Evolutionary conservation across 2,797 vertebrate genomes (phyloP).

Genomic region (Serranus cabrilla): DNA sequence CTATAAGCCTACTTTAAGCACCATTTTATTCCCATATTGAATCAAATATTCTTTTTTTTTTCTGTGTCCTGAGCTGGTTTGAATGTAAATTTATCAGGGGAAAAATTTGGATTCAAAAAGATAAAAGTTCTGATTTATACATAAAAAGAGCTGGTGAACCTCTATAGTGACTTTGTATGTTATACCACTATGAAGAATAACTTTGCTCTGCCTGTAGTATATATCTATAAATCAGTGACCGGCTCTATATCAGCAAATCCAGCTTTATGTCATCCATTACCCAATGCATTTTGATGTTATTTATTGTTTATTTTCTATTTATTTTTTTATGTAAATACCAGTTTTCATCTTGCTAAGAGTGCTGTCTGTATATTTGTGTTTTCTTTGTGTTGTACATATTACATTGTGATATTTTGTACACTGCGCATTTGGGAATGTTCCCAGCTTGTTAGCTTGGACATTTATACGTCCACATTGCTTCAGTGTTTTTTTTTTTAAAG

Average conservation of each 20-base stretch:
- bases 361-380: conserved; percentile 75
- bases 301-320: conserved; percentile 58
- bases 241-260: conserved; percentile 54
- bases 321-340: conserved; percentile 73
- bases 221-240: conserved; percentile 42
- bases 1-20: not conserved
- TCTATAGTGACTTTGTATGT: conserved; percentile 51
- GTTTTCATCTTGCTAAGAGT: conserved; percentile 61
- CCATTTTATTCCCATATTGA: conserved; percentile 41
- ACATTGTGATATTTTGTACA: conserved; percentile 86
- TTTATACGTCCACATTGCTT: conserved; percentile 62
- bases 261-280: conserved; percentile 60
- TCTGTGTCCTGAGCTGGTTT: conserved; percentile 60
- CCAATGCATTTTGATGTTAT: conserved; percentile 65
- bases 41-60: conserved; percentile 41
- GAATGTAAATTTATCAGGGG: conserved; percentile 70
- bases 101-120: conserved; percentile 33
- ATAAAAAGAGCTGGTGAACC: conserved; percentile 46
- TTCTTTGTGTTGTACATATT: conserved; percentile 85
- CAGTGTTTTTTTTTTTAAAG: conserved; percentile 54
- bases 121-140: conserved; percentile 41
- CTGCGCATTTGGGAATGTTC: conserved; percentile 78
- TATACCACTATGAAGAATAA: conserved; percentile 50
- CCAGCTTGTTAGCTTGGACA: conserved; percentile 71
- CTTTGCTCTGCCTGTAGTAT: conserved; percentile 55